Conservation (phyloP, 1,140 invertebrate genomes). For the Microplitis mediator region DNA sequence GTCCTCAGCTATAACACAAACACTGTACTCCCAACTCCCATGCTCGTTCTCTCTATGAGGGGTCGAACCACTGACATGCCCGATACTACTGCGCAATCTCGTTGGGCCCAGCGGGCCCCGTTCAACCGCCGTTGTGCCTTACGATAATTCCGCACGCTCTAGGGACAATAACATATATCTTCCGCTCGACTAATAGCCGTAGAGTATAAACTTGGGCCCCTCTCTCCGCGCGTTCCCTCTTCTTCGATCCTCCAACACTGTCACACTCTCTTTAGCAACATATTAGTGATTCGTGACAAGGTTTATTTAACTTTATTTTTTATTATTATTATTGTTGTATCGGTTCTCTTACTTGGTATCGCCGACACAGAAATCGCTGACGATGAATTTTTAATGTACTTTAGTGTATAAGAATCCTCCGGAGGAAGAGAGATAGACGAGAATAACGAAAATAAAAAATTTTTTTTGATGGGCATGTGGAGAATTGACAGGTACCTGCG, state of each 20-base stretch:
- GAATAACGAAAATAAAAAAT: neutral
- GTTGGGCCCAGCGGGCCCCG: slow-evolving; percentile 35
- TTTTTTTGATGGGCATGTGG: neutral
- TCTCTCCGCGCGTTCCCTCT: no score
- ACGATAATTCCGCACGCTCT: slow-evolving; percentile 30
- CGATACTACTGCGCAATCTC: slow-evolving; percentile 45
- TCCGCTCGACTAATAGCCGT: slow-evolving; percentile 33
- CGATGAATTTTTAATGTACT: slow-evolving; percentile 1
- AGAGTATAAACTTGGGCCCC: neutral
- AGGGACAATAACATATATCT: slow-evolving; percentile 44
- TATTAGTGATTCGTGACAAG: neutral
- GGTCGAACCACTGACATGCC: slow-evolving; percentile 49
- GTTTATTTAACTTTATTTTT: neutral
- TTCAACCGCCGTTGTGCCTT: slow-evolving; percentile 2
- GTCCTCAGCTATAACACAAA: no score
- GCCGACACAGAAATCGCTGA: slow-evolving; percentile 17
- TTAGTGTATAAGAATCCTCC: neutral
- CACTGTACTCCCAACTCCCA: slow-evolving; percentile 23
- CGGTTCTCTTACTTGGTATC: neutral
- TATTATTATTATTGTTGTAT: neutral
- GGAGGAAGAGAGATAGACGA: neutral
- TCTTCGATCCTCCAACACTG: neutral
- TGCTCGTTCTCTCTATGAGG: slow-evolving; percentile 45
- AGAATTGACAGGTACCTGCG: neutral
- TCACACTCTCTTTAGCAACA: slow-evolving; percentile 4